These are phyloP conservation scores for Podiceps cristatus DNA, from an alignment of 2,113 vertebrate genomes.

Conservation along the genomic window DNA sequence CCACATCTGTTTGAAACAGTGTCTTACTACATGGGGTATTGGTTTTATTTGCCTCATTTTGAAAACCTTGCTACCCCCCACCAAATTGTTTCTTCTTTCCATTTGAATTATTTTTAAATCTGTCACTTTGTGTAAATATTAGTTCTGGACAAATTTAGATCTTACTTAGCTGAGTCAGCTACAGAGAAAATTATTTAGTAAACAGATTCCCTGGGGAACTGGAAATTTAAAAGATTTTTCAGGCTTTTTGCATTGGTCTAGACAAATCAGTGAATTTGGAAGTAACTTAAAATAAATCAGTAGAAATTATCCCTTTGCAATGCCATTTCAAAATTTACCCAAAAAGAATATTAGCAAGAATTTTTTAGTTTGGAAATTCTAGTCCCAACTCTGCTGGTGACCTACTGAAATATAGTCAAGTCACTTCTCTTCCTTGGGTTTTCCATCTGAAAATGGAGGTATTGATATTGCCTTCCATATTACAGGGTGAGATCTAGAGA, in stretches of 20 bases:
- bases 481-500: neutral
- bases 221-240: neutral
- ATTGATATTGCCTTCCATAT: neutral
- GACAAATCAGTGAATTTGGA: neutral
- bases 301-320: neutral
- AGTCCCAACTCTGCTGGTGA: neutral
- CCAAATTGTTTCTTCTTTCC: neutral
- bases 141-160: neutral
- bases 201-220: neutral
- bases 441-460: neutral
- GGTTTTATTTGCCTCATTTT: neutral
- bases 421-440: neutral
- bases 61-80: neutral
- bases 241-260: neutral
- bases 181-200: neutral
- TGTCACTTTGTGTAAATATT: neutral
- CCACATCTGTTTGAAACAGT: neutral
- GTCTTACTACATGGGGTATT: neutral
- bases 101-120: neutral
- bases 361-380: neutral
- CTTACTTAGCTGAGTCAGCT: neutral
- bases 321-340: neutral
- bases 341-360: neutral
- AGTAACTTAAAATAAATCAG: neutral
- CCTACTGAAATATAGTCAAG: neutral